These are phyloP conservation scores for Acanthococcus lagerstroemiae DNA, from an alignment of 2,888 invertebrate species.

Conservation along the genomic window DNA sequence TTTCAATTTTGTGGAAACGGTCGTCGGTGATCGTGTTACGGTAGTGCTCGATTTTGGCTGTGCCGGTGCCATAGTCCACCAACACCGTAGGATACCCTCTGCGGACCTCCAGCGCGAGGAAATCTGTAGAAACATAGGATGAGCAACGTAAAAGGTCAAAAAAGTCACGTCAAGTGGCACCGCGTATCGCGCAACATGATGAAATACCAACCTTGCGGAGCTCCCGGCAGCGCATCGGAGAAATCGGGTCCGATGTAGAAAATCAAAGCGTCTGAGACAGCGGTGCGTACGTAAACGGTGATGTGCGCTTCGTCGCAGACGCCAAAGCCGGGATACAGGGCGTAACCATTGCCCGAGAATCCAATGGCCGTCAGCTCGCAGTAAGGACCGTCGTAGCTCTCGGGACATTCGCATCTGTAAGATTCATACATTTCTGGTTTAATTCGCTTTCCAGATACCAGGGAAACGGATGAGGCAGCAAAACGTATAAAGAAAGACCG, in stretches of 20 bases:
- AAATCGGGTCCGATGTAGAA: constrained; percentile 78
- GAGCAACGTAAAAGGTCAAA: not conserved
- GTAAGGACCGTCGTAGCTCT: constrained; percentile 67
- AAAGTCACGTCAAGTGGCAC: too few species aligned
- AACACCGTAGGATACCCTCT: constrained; percentile 73
- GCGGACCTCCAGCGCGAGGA: constrained; percentile 75
- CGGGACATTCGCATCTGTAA: constrained; percentile 36
- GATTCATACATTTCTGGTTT: not conserved
- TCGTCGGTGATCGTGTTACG: constrained; percentile 70
- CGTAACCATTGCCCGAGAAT: constrained; percentile 85
- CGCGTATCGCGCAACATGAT: not conserved
- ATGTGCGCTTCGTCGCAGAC: constrained; percentile 77
- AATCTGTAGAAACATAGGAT: constrained; percentile 51
- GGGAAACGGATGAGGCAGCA: not conserved
- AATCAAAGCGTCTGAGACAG: constrained; percentile 66
- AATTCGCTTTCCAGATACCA: not conserved
- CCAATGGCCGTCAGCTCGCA: constrained; percentile 83
- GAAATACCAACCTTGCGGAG: constrained; percentile 50
- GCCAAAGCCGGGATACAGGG: constrained; percentile 78
- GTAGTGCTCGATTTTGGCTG: constrained; percentile 57
- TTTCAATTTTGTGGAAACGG: constrained; percentile 75
- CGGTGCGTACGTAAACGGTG: constrained; percentile 68
- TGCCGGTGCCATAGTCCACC: constrained; percentile 80
- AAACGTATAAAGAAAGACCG: not conserved
- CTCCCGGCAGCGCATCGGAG: constrained; percentile 46